A percentile compares a stretch with the other conserved stretches of the same genome.
These are phyloP conservation scores for Karalla daura DNA, from an alignment of 2,797 vertebrate genomes.

Conservation along the genomic window DNA sequence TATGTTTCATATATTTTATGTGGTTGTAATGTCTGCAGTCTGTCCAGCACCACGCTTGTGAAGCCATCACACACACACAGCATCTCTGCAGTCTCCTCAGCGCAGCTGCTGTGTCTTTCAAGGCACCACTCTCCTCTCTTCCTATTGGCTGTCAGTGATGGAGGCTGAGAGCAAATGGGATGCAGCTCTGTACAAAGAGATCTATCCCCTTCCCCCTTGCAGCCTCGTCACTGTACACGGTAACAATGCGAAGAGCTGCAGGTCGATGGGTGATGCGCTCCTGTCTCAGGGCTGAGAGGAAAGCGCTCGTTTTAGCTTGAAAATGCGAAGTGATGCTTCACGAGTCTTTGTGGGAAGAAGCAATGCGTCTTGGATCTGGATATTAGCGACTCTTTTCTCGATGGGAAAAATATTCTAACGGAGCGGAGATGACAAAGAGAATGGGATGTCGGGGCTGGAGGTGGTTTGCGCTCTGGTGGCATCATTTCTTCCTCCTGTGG, in stretches of 20 bases:
- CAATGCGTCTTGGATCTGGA: constrained; percentile 7
- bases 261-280: background rate
- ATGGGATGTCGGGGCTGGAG: constrained; percentile 55
- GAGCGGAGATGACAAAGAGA: constrained; percentile 13
- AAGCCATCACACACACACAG: background rate
- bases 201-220: constrained; percentile 21
- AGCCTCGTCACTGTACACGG: background rate
- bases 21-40: background rate
- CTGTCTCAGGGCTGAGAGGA: background rate
- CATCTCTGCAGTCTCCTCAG: background rate
- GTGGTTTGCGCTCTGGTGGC: constrained; percentile 54
- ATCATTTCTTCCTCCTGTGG: constrained; percentile 55
- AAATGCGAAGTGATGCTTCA: too few relatives aligned
- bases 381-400: background rate
- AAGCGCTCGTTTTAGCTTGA: too few relatives aligned
- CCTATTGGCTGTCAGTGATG: constrained; percentile 7
- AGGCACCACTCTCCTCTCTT: background rate
- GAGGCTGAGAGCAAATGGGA: constrained; percentile 14
- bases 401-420: background rate
- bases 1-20: background rate
- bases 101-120: background rate
- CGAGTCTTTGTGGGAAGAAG: background rate
- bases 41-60: background rate
- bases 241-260: background rate
- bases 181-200: constrained; percentile 19